Conservation (phyloP, 1,140 invertebrate genomes). For the Drosophila dunni region DNA sequence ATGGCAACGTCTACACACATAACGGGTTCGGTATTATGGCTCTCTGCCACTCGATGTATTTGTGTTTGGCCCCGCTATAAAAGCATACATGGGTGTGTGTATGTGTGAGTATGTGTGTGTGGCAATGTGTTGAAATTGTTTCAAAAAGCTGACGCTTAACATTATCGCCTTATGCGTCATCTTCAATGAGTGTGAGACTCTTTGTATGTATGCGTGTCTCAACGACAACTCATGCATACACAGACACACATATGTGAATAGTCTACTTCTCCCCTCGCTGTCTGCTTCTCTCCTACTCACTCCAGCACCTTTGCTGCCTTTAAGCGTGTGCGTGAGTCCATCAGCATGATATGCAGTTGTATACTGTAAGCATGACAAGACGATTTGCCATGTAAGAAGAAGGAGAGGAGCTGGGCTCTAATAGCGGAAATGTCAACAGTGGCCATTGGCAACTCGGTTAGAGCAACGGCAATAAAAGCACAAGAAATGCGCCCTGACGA, state of each 20-base stretch:
- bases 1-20: slow-evolving; percentile 55
- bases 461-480: slow-evolving; percentile 30
- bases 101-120: slow-evolving; percentile 10
- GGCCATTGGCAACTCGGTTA: slow-evolving; percentile 25
- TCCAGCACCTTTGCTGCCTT: neutral
- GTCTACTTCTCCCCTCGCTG: neutral
- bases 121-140: slow-evolving; percentile 58
- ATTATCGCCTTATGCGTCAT: slow-evolving; percentile 58
- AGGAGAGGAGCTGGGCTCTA: neutral
- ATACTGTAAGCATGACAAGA: slow-evolving; percentile 51
- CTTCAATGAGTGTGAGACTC: slow-evolving; percentile 37
- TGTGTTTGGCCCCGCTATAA: slow-evolving; percentile 23
- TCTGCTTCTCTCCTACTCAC: too few relatives aligned
- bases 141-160: slow-evolving; percentile 59
- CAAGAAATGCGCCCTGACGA: slow-evolving; percentile 18
- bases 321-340: slow-evolving; percentile 26
- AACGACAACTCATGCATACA: slow-evolving; percentile 39
- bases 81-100: neutral
- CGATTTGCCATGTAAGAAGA: neutral
- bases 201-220: slow-evolving; percentile 13
- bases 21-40: slow-evolving; percentile 54
- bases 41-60: slow-evolving; percentile 42
- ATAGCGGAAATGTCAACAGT: slow-evolving; percentile 58
- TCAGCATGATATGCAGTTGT: slow-evolving; percentile 50
- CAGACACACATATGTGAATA: slow-evolving; percentile 15